Evolutionary conservation across 2,888 invertebrate genomes (phyloP).

Genomic region (Macrosiphum euphorbiae): DNA sequence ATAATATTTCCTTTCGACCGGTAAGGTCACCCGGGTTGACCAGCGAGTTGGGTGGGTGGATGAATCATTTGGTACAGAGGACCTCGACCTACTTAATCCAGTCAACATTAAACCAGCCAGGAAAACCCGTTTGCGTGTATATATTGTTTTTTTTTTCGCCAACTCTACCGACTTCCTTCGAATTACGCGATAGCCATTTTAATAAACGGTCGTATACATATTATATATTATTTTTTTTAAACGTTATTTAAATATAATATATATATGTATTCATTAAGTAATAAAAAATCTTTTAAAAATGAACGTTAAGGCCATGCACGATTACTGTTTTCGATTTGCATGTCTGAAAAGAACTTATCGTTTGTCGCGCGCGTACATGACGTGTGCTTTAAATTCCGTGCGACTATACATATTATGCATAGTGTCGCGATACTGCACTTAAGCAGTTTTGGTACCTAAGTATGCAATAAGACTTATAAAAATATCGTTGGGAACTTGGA

Average conservation of each 20-base stretch:
- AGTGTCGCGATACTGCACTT: not conserved
- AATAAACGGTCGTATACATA: conserved; percentile 31
- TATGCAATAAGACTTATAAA: not conserved
- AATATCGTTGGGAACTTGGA: not conserved
- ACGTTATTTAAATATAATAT: not conserved
- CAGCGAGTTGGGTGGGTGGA: conserved; percentile 60
- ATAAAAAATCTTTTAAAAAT: conserved; percentile 41
- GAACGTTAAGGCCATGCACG: conserved; percentile 46
- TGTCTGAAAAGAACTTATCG: not conserved
- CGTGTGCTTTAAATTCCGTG: not conserved
- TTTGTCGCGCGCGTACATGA: not conserved
- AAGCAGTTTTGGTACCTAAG: not conserved
- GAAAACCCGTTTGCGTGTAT: conserved; percentile 59
- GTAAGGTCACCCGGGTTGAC: conserved; percentile 64
- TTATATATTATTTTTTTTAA: not conserved
- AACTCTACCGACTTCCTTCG: conserved; percentile 60
- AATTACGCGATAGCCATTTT: conserved; percentile 55
- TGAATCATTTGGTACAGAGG: conserved; percentile 55
- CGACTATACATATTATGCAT: not conserved
- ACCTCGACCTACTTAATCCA: conserved; percentile 64
- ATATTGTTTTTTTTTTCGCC: conserved; percentile 61
- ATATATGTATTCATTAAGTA: conserved; percentile 9
- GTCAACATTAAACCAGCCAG: conserved; percentile 63
- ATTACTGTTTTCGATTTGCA: conserved; percentile 37
- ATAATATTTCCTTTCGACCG: conserved; percentile 63